phyloP scores from a whole-genome alignment of 1,140 invertebrate genomes.

The Aphelenchoides fujianensis region DNA sequence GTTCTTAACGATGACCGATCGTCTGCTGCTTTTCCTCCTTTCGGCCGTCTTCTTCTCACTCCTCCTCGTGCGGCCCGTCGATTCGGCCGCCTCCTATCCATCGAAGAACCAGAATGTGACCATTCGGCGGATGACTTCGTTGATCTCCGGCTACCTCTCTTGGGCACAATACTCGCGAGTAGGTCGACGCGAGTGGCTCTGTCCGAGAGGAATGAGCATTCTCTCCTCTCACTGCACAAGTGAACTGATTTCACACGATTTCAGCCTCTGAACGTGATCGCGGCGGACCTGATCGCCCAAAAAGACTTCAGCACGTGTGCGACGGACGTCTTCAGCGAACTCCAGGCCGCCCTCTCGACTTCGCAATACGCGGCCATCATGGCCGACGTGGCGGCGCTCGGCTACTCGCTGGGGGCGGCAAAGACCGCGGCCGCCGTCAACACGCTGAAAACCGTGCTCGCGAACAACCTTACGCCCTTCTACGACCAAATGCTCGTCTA shows the following conservation, averaged over 20 bases:
- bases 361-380: not conserved
- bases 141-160: no score
- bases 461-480: not conserved
- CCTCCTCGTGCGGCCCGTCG: no score
- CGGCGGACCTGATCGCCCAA: not conserved
- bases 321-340: not conserved
- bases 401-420: not conserved
- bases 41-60: no score
- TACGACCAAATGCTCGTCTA: not conserved
- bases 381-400: not conserved
- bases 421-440: not conserved
- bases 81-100: no score
- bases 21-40: no score
- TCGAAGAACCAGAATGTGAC: not conserved
- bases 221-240: no score
- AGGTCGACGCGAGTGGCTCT: no score
- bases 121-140: not conserved
- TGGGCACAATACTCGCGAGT: no score
- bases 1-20: no score
- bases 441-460: not conserved
- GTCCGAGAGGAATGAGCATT: no score
- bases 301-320: not conserved
- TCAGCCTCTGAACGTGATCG: not conserved
- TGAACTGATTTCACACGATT: no score
- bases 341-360: not conserved